Evolutionary conservation across 2,888 invertebrate species (phyloP), one percentile per base, ranked within the genome.

Genomic region (Leptopilina myrica): DNA sequence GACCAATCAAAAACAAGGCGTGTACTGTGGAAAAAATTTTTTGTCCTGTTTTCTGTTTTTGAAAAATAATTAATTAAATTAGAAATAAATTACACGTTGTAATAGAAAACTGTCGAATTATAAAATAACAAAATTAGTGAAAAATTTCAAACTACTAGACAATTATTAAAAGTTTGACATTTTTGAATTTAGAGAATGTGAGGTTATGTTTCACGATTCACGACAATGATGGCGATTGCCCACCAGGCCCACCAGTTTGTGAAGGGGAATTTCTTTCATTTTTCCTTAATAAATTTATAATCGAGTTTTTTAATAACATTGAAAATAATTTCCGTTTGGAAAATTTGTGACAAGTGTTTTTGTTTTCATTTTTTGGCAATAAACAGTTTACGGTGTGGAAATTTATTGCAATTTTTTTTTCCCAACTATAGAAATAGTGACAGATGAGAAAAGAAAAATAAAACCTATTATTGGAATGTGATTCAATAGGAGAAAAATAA

Each of bases 1-100:
- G n/a, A 62, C 62, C 62, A 62, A 62, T 62, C 62, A 62, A 15
- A 62, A 62, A 8, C 0, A 62, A 62, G 62, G 62, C 62, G 62
- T 62, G 62, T 62, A 62, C 9, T 7, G 8, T 62, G 20, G 9
- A n/a, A 59, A 59, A 59, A 2, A n/a, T 20, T 62, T 0, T 62
- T 15, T 20, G 2, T 62, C 20, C 20, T 62, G 9, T n/a, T n/a
- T 8, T 5, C 20, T 62, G 9, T n/a, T n/a, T 8, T 5, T 12
- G 15, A 59, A 59, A n/a, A 59, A 11, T 9, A 11, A n/a, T 5
- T 43, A n/a, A 59, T 59, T 59, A 59, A 59, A 59, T 56, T 3
- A n/a, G n/a, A 6, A 59, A n/a, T 9, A 49, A 49, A 49, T 49
- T 49, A 49, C 49, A 49, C 4, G 1, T 49, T 49, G 1, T 12